Conservation (phyloP, 2,888 invertebrate species). For the Druceiella hillmani region DNA sequence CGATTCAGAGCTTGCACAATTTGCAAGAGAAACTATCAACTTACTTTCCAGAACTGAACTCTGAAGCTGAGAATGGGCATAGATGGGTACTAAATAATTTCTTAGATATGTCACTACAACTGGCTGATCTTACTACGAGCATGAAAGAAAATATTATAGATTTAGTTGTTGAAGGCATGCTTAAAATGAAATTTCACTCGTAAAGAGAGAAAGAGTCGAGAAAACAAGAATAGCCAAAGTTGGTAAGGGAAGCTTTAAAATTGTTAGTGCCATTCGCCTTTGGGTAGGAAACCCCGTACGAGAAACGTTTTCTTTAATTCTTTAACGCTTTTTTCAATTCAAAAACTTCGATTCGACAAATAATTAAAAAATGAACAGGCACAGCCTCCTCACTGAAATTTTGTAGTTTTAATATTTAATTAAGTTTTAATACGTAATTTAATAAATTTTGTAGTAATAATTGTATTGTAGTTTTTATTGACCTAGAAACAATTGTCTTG, state of each 20-base stretch:
- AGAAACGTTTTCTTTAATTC: slow-evolving; percentile 26
- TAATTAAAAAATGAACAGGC: too few species aligned
- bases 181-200: slow-evolving; percentile 24
- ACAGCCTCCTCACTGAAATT: too few species aligned
- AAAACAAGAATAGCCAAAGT: slow-evolving; percentile 26
- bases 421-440: too few species aligned
- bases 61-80: slow-evolving; percentile 25
- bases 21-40: slow-evolving; percentile 25
- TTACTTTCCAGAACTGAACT: slow-evolving; percentile 24
- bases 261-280: slow-evolving; percentile 25
- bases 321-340: slow-evolving; percentile 21
- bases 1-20: slow-evolving; percentile 27
- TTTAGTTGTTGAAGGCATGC: slow-evolving; percentile 26
- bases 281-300: slow-evolving; percentile 25
- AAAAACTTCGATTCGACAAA: too few species aligned
- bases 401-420: too few species aligned
- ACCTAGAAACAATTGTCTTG: too few species aligned
- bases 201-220: slow-evolving; percentile 25
- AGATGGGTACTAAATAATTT: slow-evolving; percentile 26
- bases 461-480: too few species aligned
- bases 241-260: slow-evolving; percentile 22
- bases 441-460: too few species aligned
- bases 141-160: slow-evolving; percentile 25
- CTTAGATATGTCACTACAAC: slow-evolving; percentile 25
- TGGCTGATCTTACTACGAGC: slow-evolving; percentile 25